Evolutionary conservation across 2,113 vertebrate species (phyloP).

Genomic region (Orcinus orca): DNA sequence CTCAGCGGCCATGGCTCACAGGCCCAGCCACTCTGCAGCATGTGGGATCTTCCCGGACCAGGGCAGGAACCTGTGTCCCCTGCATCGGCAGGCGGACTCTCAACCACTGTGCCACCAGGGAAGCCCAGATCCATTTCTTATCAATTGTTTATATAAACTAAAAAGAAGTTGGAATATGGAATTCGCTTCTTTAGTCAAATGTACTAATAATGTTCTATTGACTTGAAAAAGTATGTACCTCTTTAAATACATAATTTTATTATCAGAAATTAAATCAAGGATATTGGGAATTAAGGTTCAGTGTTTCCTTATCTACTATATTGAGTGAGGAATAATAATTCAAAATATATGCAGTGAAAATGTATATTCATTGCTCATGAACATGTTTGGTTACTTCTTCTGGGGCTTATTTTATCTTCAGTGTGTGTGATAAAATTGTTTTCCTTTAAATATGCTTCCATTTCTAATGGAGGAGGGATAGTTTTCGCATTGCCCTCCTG

Average conservation of each 20-base stretch:
- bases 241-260: background rate
- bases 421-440: background rate
- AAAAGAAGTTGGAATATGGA: background rate
- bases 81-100: too few species aligned
- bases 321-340: background rate
- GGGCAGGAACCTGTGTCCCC: fast-evolving
- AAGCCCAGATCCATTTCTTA: background rate
- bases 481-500: background rate
- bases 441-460: background rate
- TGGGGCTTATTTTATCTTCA: background rate
- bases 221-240: background rate
- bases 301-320: background rate
- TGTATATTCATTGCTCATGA: background rate
- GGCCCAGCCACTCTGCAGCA: fast-evolving
- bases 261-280: background rate
- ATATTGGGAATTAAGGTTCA: background rate
- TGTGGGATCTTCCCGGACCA: too few species aligned
- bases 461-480: background rate
- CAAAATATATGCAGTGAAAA: background rate
- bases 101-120: too few species aligned
- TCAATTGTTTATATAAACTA: background rate
- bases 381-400: background rate
- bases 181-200: background rate
- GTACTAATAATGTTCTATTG: background rate
- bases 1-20: too few species aligned